Evolutionary conservation across 2,113 vertebrate species (phyloP), one percentile per base, ranked within the genome.

Genomic region (Notarius lentiginosus): DNA sequence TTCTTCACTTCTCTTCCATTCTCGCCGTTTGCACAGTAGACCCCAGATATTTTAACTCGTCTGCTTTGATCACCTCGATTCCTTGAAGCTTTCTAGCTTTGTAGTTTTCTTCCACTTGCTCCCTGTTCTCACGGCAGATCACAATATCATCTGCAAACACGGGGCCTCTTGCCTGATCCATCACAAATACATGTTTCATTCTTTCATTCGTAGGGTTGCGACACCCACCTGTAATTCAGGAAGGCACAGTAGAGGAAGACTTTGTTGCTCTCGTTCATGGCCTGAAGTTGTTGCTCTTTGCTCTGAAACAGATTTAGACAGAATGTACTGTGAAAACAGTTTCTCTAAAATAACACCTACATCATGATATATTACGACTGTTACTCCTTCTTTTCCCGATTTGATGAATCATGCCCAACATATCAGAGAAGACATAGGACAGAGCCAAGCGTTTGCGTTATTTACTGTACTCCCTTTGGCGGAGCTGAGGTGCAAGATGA

Each of bases 191-290:
- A 5, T 63, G 17, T 60, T 80, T 41, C 2, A 24, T 41, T 61
- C 60, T 61, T 61, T 61, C 60, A 61, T 61, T 61, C 7, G 5
- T 61, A n/a, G 27, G 49, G 15, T 41, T 75, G 47, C 3, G 53
- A 47, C 63, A 86, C 94, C 55, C 94, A 99, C 98, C 98, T 98
- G 82, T 98, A 98, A 91, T 99, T 96, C 93, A 99, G 92, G 91
- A 98, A 99, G 30, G 96, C 97, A 0, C 98, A 99, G 93, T 98
- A 98, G 24, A 98, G 94, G 89, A 96, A 94, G 82, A 97, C 93
- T 85, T 91, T 94, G 90, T 96, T 97, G 91, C 95, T 97, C 84
- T 94, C 89, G 47, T 98, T 98, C 17, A 93, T 70, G 9, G 95
- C 94, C 88, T 95, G 94, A 1, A 87, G 91, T 84, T 96, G 94